A percentile compares a stretch with the other conserved stretches of the same genome.
Evolutionary conservation across 2,797 vertebrate genomes (phyloP).

Genomic region (Myotis myotis): DNA sequence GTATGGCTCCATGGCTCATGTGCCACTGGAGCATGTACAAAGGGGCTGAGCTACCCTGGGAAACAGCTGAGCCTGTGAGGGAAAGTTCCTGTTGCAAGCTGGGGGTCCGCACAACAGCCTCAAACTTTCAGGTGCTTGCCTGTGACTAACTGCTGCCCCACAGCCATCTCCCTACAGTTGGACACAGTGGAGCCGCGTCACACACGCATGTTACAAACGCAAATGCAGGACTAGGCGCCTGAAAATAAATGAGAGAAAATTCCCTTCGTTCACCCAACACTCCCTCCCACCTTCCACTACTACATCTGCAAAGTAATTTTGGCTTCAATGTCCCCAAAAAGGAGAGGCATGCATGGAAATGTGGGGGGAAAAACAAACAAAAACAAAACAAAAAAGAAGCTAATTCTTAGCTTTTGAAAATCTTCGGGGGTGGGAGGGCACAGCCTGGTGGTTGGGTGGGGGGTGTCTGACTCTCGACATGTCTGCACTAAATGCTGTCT

Average conservation of each 20-base stretch:
- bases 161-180: neutral
- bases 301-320: neutral
- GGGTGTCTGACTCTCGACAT: neutral
- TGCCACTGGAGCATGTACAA: neutral
- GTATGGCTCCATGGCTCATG: neutral
- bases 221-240: neutral
- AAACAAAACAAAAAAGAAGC: neutral
- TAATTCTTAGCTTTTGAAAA: neutral
- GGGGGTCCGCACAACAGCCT: neutral
- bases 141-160: neutral
- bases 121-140: neutral
- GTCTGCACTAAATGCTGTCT: neutral
- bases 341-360: neutral
- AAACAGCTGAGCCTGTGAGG: neutral
- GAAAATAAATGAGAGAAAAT: neutral
- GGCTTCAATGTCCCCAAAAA: neutral
- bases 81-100: neutral
- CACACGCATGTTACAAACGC: neutral
- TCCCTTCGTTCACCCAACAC: neutral
- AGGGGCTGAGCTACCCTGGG: neutral
- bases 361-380: too few species aligned
- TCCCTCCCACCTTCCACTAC: neutral
- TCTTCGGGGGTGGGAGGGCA: neutral
- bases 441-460: neutral
- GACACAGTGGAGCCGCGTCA: fast-evolving